phyloP scores from a whole-genome alignment of 2,888 invertebrate genomes.

The Chrysolina haemoptera region DNA sequence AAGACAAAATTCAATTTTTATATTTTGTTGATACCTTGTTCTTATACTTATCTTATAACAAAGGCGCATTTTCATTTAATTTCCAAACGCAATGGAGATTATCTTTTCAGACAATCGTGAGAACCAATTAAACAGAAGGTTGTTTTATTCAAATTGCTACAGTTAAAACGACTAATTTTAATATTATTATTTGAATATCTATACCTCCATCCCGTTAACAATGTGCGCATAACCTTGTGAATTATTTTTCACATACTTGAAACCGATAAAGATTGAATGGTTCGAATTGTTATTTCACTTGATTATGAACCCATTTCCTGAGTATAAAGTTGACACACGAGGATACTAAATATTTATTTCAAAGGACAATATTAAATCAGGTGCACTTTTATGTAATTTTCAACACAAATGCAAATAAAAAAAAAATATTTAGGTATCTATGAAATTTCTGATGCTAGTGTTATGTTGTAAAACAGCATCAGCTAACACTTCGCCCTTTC shows the following conservation, averaged over 20 bases:
- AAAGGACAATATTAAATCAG: no score
- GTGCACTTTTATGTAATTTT: no score
- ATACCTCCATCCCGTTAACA: constrained; percentile 17
- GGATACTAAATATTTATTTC: not conserved
- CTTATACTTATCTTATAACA: not conserved
- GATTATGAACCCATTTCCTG: constrained; percentile 30
- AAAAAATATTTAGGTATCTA: no score
- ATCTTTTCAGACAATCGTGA: not conserved
- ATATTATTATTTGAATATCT: constrained; percentile 14
- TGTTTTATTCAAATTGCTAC: constrained; percentile 9
- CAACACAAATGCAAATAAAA: no score
- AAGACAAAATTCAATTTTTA: no score
- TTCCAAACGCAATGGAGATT: not conserved
- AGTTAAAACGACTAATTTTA: constrained; percentile 1
- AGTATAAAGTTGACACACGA: constrained; percentile 18
- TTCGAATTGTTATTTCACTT: constrained; percentile 6
- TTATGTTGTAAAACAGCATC: no score
- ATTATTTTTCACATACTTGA: not conserved
- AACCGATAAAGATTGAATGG: not conserved
- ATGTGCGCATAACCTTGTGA: constrained; percentile 6
- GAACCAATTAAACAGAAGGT: constrained; percentile 17
- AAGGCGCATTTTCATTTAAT: not conserved
- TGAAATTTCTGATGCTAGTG: no score
- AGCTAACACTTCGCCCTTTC: no score
- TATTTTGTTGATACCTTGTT: no score